Evolutionary conservation across 2,113 vertebrate genomes (phyloP), one percentile per base, ranked within the genome.

Genomic region (Patagioenas fasciata): DNA sequence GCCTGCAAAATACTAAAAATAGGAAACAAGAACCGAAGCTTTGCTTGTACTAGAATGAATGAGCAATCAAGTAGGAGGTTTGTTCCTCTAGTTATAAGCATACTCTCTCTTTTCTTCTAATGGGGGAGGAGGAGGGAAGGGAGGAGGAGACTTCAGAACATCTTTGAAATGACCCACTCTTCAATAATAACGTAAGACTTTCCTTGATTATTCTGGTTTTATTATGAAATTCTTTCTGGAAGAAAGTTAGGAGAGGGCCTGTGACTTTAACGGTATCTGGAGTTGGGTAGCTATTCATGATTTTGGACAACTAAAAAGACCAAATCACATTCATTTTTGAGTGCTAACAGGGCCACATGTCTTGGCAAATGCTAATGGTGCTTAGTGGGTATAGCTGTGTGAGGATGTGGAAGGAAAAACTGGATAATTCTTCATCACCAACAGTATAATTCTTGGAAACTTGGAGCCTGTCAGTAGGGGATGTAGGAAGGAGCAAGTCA

Each of bases 11-110:
- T 99, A 10, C 89, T 99, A 6, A 98, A 98, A 70, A 97, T 98
- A 72, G 99, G 99, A 82, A 99, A 99, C 96, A 99, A 98, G 96
- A 99, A 99, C 94, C 91, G 98, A 97, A 99, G 98, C 67, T 98
- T 98, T 86, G 98, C 98, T 61, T 98, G 98, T 32, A 99, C 99
- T 13, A 98, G 98, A 97, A 98, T 99, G 98, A 99, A 99, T 96
- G 98, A 99, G 72, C 98, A 98, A 5, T 99, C 99, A 20, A 99
- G 99, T 94, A 98, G 99, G 96, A 99, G 99, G 99, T 97, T 97
- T 95, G 94, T 85, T 90, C n/a, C 34, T 89, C 15, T 95, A 51
- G 50, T 94, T 80, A 24, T 72, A 34, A 64, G 7, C 20, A 40
- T 67, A 6, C 8, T n/a, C 36, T 79, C 44, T 17, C 13, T 77